Base-by-base conservation (phyloP, 2,888 invertebrate genomes). In the Tupiocoris notatus region DNA sequence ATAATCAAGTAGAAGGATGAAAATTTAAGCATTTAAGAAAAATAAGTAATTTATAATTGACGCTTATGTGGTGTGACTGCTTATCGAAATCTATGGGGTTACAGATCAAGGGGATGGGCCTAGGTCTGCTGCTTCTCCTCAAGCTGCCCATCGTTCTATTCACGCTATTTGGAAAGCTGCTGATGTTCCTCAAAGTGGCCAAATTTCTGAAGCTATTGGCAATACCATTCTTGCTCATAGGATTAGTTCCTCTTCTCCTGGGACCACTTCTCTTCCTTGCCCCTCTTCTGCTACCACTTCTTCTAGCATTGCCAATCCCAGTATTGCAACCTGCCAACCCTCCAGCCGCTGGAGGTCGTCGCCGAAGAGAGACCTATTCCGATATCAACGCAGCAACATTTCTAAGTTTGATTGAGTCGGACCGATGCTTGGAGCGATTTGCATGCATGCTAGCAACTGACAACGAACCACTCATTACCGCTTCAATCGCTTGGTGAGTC, bases 141-240 rank as follows among this genome's bases (percentile, higher is more conserved):
- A 81, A 81, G 71, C 77, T 81, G 3, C 79, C 80, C 2, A n/a
- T 80, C 65, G 39, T 80, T 9, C 75, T 80, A 2, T 73, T 78
- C 63, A 61, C 76, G 0, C 62, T 80, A 12, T 76, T 67, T 2
- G 71, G 78, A 58, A 80, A 79, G 62, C 67, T 81, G 20, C 63
- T 80, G n/a, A 61, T 78, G 1, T 77, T 79, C 65, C 54, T 80
- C 24, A 81, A 81, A 73, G 64, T 79, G 23, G 63, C 80, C 23
- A 81, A 81, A 65, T 39, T 81, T n/a, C 75, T 80, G 7, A 81
- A 81, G 68, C 73, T 80, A 1, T 61, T 80, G 3, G 63, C 81
- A 6, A 39, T 81, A 18, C 80, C 80, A 9, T 56, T 78, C 12
- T 57, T 79, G 9, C 62, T 80, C 1, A 16, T 80, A 18, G 67